These are phyloP conservation scores for Philhelius pedissequus DNA, from an alignment of 2,888 invertebrate species.

Conservation along the genomic window DNA sequence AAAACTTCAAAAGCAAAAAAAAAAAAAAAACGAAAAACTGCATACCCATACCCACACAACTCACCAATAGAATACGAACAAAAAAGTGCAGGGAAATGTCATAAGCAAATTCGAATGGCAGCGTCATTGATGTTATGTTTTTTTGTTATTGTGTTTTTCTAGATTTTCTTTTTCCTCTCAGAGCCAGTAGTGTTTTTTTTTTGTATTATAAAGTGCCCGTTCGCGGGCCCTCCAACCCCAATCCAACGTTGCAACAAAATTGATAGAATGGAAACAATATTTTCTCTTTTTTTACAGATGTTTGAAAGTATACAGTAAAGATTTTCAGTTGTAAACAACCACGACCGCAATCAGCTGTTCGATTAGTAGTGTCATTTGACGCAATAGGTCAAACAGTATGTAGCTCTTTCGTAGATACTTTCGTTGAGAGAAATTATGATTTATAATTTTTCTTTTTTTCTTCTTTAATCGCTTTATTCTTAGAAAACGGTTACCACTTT, in stretches of 20 bases:
- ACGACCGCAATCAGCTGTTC: constrained; percentile 40
- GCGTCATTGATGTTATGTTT: not conserved
- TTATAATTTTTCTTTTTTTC: not conserved
- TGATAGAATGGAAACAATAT: not conserved
- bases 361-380: not conserved
- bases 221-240: too few species aligned
- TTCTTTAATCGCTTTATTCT: not conserved
- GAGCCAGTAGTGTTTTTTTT: not conserved
- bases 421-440: not conserved
- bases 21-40: not conserved
- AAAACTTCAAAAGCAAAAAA: not conserved
- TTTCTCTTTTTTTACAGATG: constrained; percentile 16
- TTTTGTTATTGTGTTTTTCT: not conserved
- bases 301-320: not conserved
- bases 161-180: not conserved
- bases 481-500: not conserved
- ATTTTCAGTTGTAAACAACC: constrained; percentile 1
- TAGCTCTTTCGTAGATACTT: constrained; percentile 13
- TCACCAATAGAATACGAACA: not conserved
- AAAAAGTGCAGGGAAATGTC: not conserved
- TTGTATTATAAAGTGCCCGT: not conserved
- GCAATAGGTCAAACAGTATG: not conserved
- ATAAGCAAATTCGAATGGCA: constrained; percentile 14
- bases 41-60: too few species aligned
- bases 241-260: not conserved